Percentiles rank a stretch among this genome's conserved stretches.
Conservation (phyloP, 2,113 vertebrate species). For the Engystomops pustulosus region DNA sequence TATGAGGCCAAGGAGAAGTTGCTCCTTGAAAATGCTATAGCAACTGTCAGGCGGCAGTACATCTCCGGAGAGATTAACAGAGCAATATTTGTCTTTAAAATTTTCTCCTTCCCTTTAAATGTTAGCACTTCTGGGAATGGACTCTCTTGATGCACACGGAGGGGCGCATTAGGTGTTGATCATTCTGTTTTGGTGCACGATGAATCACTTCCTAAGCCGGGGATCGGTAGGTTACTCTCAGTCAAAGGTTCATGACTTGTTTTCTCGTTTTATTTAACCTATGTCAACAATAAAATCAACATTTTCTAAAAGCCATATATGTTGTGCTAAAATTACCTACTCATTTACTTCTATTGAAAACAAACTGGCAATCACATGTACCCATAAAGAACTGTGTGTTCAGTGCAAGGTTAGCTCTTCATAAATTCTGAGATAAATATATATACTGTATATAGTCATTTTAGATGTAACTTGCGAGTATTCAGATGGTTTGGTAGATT, state of each 20-base stretch:
- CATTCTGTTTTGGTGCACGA: background rate
- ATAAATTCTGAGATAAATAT: background rate
- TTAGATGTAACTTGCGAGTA: too few relatives aligned
- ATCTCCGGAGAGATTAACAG: constrained; percentile 20
- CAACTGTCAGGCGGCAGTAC: constrained; percentile 77
- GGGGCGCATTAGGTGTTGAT: background rate
- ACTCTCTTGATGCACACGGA: background rate
- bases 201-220: background rate
- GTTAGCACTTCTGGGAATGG: background rate
- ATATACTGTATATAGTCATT: background rate
- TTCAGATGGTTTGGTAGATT: background rate
- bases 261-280: constrained; percentile 17
- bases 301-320: constrained; percentile 10
- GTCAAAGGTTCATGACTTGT: background rate
- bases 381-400: constrained; percentile 2
- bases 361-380: background rate
- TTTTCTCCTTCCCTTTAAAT: constrained; percentile 24
- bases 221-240: background rate
- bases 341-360: constrained; percentile 21
- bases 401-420: background rate
- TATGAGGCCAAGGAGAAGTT: constrained; percentile 93
- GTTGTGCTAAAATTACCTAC: constrained; percentile 11
- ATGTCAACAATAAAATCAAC: constrained; percentile 25
- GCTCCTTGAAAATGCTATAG: constrained; percentile 99
- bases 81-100: background rate